phyloP scores from a whole-genome alignment of 2,888 invertebrate species.

The Amphipoea lucens region DNA sequence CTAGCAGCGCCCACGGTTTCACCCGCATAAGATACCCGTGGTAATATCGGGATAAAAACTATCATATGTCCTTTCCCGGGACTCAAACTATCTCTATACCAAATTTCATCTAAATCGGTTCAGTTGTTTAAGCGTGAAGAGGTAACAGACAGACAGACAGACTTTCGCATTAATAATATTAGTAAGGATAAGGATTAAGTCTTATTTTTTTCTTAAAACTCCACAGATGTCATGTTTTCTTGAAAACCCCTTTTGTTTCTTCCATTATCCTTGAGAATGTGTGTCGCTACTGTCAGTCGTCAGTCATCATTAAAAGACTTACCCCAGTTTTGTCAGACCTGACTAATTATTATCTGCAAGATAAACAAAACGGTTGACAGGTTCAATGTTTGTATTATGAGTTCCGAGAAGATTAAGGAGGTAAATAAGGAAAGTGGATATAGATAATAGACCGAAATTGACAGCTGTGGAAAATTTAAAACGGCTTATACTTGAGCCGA shows the following conservation, averaged over 20 bases:
- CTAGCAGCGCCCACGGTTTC: no score
- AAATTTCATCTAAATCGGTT: no score
- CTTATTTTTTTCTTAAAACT: background rate
- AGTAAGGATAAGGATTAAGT: no score
- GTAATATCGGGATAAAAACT: no score
- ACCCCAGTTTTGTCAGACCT: constrained; percentile 8
- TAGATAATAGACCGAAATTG: no score
- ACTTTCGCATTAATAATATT: no score
- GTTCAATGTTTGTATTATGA: constrained; percentile 21
- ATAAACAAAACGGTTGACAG: constrained; percentile 12
- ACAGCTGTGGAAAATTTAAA: no score
- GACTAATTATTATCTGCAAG: constrained; percentile 7
- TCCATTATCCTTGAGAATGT: constrained; percentile 12
- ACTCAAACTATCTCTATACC: no score
- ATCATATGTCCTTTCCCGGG: no score
- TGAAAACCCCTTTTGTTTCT: constrained; percentile 2
- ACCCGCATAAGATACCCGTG: no score
- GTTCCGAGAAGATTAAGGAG: background rate
- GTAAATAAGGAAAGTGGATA: background rate
- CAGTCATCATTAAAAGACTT: constrained; percentile 20
- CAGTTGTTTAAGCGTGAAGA: no score
- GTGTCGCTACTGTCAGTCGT: background rate
- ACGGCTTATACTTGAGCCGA: background rate
- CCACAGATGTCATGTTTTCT: background rate
- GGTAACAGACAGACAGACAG: no score